Base-by-base conservation (phyloP, 2,888 invertebrate species). In the Syrista parreyssii region DNA sequence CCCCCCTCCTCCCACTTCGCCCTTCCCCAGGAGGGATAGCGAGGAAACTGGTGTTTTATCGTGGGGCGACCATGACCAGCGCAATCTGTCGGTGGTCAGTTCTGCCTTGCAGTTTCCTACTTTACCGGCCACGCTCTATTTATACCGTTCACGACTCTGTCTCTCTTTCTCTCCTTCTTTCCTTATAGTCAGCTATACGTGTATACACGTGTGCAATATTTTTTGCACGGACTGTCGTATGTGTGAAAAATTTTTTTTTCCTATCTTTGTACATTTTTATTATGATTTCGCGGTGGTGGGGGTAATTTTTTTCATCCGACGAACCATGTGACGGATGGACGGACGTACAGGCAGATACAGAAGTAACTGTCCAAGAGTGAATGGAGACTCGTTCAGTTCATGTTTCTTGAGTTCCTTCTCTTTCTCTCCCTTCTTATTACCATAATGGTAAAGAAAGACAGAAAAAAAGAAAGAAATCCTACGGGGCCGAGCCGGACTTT, bases 11-110 rank as follows among this genome's bases (percentile, higher is more conserved):
- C 40, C 32, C 75, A 36, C 35, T 71, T 40, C 74, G 69, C 76
- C 79, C 71, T 55, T 75, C 40, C 76, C 76, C 79, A 78, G 78
- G 78, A 80, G 79, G 78, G 79, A 80, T 77, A 80, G 79, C 80
- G 35, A 32, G 76, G 40, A 68, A 36, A 75, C 71, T 75, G 32
- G 71, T 71, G 72, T 78, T 78, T 78, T 78, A 78, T 78, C 75
- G 55, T 75, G 74, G 75, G 75, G 71, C 78, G 78, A 82, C 88
- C 90, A 88, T 90, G 91, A 91, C 90, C 90, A 90, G 86, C 89
- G 83, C 89, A 90, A 91, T 85, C 83, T 87, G 86, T 84, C 85
- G 86, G 83, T 90, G 91, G 90, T 89, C 88, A 90, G 90, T 89
- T 88, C 86, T 82, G 85, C 82, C 80, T 55, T 84, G 77, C 79